phyloP scores from a whole-genome alignment of 2,888 invertebrate genomes.

The Lithophane ornitopus region DNA sequence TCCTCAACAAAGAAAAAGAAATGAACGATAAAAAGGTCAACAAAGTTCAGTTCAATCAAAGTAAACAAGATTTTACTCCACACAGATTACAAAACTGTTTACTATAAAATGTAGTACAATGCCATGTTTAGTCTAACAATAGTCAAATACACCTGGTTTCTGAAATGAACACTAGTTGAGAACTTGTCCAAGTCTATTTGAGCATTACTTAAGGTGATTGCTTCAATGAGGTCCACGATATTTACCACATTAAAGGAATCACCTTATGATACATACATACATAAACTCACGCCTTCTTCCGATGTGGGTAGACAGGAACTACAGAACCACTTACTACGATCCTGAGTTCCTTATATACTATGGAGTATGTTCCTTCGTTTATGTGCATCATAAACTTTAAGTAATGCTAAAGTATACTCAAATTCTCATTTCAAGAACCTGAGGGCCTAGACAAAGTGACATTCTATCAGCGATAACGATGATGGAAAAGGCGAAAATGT shows the following conservation, averaged over 20 bases:
- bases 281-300: background rate
- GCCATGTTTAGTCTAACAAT: background rate
- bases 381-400: background rate
- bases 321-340: background rate
- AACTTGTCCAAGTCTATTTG: background rate
- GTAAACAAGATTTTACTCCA: background rate
- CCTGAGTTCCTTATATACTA: background rate
- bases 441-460: too few relatives aligned
- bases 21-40: background rate
- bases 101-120: background rate
- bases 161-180: background rate
- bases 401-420: background rate
- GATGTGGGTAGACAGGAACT: background rate
- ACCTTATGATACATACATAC: too few relatives aligned
- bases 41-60: background rate
- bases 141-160: background rate
- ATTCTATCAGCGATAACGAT: too few relatives aligned
- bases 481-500: too few relatives aligned
- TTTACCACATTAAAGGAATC: too few relatives aligned
- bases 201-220: background rate
- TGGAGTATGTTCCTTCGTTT: background rate
- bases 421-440: background rate
- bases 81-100: constrained; percentile 7
- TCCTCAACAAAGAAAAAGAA: background rate
- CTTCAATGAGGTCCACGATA: too few relatives aligned